Percentiles rank a stretch among this genome's conserved stretches.
These are phyloP conservation scores for Schlechtendalia chinensis DNA, from an alignment of 1,140 invertebrate genomes.

Conservation along the genomic window DNA sequence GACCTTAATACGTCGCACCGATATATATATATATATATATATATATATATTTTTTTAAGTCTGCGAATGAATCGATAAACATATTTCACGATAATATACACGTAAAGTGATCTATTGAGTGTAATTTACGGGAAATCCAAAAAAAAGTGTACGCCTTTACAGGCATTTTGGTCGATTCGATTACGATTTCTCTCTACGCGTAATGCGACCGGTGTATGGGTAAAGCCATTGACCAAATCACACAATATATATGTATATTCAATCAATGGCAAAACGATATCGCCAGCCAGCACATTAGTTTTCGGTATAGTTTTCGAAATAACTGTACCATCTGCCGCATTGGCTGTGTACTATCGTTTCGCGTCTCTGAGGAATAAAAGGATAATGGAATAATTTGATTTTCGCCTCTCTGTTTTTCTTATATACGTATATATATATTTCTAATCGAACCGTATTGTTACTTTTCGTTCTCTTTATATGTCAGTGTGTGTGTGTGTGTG, in stretches of 20 bases:
- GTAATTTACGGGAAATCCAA: not conserved
- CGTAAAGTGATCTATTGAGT: not conserved
- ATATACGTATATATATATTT: not conserved
- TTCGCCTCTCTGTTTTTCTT: not conserved
- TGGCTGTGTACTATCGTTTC: not conserved
- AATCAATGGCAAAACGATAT: no score
- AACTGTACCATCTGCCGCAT: no score
- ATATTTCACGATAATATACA: conserved; percentile 1
- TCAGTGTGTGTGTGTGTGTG: not conserved
- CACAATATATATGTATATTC: no score
- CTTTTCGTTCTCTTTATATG: not conserved
- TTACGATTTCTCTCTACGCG: no score
- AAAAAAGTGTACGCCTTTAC: not conserved
- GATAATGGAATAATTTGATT: not conserved
- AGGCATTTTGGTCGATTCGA: not conserved
- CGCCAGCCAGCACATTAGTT: no score
- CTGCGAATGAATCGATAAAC: conserved; percentile 5
- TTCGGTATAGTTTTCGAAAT: no score
- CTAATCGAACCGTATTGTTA: not conserved
- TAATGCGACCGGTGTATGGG: no score
- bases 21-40: no score
- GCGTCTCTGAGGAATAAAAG: not conserved
- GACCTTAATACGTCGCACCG: not conserved
- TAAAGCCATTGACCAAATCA: no score
- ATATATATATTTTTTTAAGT: not conserved